Evolutionary conservation across 2,113 vertebrate genomes (phyloP).

Genomic region (Prionailurus bengalensis): DNA sequence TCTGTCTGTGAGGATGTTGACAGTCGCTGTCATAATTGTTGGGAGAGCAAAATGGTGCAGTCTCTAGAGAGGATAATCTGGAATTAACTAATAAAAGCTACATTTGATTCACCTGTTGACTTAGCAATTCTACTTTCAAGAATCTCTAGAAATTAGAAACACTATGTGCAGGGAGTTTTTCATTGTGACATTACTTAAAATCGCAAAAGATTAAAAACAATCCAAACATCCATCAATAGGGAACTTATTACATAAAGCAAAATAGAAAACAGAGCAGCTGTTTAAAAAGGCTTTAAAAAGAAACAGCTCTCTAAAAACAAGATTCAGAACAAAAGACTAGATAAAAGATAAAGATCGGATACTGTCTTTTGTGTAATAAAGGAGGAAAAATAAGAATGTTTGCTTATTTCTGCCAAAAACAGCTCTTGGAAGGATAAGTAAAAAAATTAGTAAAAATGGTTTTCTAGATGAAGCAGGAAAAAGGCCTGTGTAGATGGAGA

Average conservation of each 20-base stretch:
- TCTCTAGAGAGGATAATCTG: neutral
- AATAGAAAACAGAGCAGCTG: neutral
- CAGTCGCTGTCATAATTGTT: neutral
- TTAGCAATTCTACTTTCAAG: neutral
- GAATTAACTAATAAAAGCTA: neutral
- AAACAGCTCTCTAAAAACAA: neutral
- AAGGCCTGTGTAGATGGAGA: neutral
- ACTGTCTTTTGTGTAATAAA: neutral
- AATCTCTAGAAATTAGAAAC: neutral
- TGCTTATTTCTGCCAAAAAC: slow-evolving; percentile 5
- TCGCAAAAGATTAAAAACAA: neutral
- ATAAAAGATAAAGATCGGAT: neutral
- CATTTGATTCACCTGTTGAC: neutral
- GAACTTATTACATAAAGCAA: neutral
- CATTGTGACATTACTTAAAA: neutral
- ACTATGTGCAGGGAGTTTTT: neutral
- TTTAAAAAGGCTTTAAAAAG: neutral
- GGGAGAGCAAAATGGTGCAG: neutral
- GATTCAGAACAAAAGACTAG: neutral
- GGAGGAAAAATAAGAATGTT: neutral
- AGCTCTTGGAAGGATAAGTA: neutral
- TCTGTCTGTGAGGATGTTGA: neutral
- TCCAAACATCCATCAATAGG: neutral
- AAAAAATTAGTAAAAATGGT: neutral
- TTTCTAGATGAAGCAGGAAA: neutral